These are phyloP conservation scores for Zhengitettix transpicula DNA, from an alignment of 2,888 invertebrate genomes.

Conservation along the genomic window DNA sequence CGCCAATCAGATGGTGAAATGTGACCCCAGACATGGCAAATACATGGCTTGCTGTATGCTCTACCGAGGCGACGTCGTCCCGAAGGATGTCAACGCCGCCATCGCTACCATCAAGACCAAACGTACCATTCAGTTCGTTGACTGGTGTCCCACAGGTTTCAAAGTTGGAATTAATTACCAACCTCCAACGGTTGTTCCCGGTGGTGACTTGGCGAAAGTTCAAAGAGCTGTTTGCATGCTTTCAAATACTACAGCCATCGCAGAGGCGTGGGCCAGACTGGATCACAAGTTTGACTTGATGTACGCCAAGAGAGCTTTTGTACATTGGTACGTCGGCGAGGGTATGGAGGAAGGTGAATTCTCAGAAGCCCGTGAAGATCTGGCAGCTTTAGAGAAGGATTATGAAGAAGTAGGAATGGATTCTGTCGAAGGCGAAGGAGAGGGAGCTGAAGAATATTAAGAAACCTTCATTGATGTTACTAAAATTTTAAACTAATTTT, in stretches of 20 bases:
- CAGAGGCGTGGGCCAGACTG: conserved; percentile 39
- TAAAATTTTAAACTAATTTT: too few species aligned
- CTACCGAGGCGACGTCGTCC: conserved; percentile 32
- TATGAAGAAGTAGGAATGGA: conserved; percentile 63
- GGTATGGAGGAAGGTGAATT: conserved; percentile 44
- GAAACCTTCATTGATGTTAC: neutral
- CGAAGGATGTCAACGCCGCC: conserved; percentile 24
- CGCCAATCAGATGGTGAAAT: conserved; percentile 24
- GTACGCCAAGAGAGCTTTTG: conserved; percentile 39
- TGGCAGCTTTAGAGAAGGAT: conserved; percentile 53
- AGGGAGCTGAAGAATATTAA: conserved; percentile 18
- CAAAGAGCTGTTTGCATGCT: conserved; percentile 40
- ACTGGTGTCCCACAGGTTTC: conserved; percentile 32
- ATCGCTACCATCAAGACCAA: conserved; percentile 17
- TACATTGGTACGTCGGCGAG: conserved; percentile 37
- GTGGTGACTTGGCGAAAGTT: conserved; percentile 29
- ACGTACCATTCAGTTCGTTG: conserved; percentile 27
- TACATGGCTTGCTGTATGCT: conserved; percentile 27
- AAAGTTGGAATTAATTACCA: conserved; percentile 48
- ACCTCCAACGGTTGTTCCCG: conserved; percentile 31
- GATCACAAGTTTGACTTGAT: conserved; percentile 40
- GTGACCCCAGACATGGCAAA: conserved; percentile 15
- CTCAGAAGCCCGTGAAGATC: conserved; percentile 62
- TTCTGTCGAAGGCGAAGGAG: conserved; percentile 31
- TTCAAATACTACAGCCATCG: conserved; percentile 39